Percentiles rank a stretch among this genome's conserved stretches.
Conservation (phyloP, 2,888 invertebrate genomes). For the Dermolepida albohirtum region DNA sequence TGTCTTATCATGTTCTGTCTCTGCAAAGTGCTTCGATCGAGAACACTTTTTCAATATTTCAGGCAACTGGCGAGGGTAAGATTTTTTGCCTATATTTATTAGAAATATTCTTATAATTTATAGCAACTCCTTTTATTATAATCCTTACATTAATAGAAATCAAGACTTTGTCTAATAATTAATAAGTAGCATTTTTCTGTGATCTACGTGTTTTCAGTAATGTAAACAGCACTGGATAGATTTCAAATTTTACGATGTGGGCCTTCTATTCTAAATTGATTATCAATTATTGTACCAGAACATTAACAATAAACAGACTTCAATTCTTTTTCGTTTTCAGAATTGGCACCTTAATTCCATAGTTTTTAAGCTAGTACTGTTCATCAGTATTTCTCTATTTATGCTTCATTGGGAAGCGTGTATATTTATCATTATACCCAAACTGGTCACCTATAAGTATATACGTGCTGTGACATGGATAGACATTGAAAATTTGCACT, state of each 20-base stretch:
- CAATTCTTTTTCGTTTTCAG: neutral
- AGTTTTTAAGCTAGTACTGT: conserved; percentile 14
- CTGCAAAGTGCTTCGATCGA: conserved; percentile 4
- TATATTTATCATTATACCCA: conserved; percentile 3
- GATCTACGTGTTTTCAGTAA: too few relatives aligned
- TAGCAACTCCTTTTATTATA: too few relatives aligned
- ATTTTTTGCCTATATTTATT: too few relatives aligned
- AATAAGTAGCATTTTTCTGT: too few relatives aligned
- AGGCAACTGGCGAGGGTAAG: conserved; percentile 14
- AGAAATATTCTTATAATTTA: too few relatives aligned
- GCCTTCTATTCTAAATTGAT: too few relatives aligned
- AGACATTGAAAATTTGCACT: neutral
- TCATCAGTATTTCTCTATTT: conserved; percentile 4
- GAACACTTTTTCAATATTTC: conserved; percentile 16
- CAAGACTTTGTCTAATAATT: too few relatives aligned
- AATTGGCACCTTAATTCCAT: conserved; percentile 26
- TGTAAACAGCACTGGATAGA: too few relatives aligned
- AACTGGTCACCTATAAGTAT: neutral
- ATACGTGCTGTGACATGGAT: neutral
- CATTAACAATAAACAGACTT: too few relatives aligned
- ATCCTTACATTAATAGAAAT: too few relatives aligned
- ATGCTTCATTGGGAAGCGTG: conserved; percentile 25
- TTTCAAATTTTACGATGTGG: too few relatives aligned
- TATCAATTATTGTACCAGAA: too few relatives aligned
- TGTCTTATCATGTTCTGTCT: neutral